Evolutionary conservation across 2,113 vertebrate genomes (phyloP), one percentile per base, ranked within the genome.

Genomic region (Hirundichthys speculiger): DNA sequence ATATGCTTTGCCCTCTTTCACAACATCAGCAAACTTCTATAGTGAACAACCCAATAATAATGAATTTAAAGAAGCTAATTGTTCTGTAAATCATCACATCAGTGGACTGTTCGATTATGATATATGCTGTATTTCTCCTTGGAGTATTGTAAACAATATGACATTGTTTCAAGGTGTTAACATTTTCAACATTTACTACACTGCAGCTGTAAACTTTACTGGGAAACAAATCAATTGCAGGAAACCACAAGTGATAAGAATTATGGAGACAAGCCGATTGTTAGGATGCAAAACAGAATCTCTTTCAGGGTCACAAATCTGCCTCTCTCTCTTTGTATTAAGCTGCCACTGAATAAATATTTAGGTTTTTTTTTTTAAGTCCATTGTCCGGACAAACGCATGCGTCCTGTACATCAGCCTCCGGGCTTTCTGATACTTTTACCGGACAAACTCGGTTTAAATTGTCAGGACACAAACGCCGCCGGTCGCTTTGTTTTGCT

Each of bases 291-390:
- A 59, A 74, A 47, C 65, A 54, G 51, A 79, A 68, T 65, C 60
- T 61, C 61, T 57, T 38, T 38, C 52, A 16, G 62, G 62, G 72
- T 67, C 83, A 75, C 69, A 68, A 71, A 78, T 81, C 51, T 65
- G 79, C 73, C 69, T 55, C 39, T 61, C 46, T 53, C 64, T 43
- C 40, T 83, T 67, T 78, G 67, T 82, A 49, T 40, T 25, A 55
- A 67, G 45, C 53, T 47, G 64, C 49, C 61, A 55, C 76, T 79
- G 61, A 85, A 84, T 79, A 75, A 85, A 89, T 83, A 82, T 84
- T 80, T 88, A 70, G 57, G 3, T 64, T 68, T 54, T 43, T 45
- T 47, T 67, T 41, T 43, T 62, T 27, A 70, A 85, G 34, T 52
- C 45, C 47, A 79, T 81, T 79, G 75, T 86, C 51, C 25, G 27